Base-by-base conservation (phyloP, 2,888 invertebrate species). In the Lithophane socia region DNA sequence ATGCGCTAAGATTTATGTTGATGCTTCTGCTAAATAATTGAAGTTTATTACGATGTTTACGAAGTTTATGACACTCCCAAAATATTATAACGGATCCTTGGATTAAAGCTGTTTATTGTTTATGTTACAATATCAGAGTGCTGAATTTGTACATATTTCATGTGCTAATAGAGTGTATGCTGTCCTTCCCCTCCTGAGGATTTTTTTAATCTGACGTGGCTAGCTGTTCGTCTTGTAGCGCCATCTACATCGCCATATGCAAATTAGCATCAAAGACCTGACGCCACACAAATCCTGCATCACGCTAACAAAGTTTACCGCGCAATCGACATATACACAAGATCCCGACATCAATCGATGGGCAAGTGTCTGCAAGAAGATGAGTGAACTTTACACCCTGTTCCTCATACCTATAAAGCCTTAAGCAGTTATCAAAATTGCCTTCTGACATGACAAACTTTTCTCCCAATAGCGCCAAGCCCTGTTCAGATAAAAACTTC, bases 1-100 rank as follows among this genome's bases (percentile, higher is more conserved):
- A 65, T 71, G 66, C 68, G 37, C 37, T 16, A 2, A 82, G 85
- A 87, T 87, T 88, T 86, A 87, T 37, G 68, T 74, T 66, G 71
- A 66, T 70, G 68, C 49, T 71, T 65, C 54, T 65, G 24, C 47
- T 67, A 21, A 86, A 84, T 86, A 84, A 86, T 72, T 84, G 73
- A 18, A 37, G 42, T 68, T 68, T 75, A 75, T 86, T 84, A 29
- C 29, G 29, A 29, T 29, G 29, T 29, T 29, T 29, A 29, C 29
- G 29, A 29, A 29, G 29, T 29, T 29, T 75, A 72, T 66, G 42
- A 68, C 69, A 63, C 47, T 42, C 68, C 85, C 64, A 12, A 73
- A 86, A 84, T 86, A 75, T 86, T 78, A 67, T 58, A 52, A 73
- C 29, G 9, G 13, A 37, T 37, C 37, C 3, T 58, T 75, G n/a